Evolutionary conservation across 2,888 invertebrate species (phyloP), one percentile per base, ranked within the genome.

Genomic region (Teleogryllus oceanicus): DNA sequence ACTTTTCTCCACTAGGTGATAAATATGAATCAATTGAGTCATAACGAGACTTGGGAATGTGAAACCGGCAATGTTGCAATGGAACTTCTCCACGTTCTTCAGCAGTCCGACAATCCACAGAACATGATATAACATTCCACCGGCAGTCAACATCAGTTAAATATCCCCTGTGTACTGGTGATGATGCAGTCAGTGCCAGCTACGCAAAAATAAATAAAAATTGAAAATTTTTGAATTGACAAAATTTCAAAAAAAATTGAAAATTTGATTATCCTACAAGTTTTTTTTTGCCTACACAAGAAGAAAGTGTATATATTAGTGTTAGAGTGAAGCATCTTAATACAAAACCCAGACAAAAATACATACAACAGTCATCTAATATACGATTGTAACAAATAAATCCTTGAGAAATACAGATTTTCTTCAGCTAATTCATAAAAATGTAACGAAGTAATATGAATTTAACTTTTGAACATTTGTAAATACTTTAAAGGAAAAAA

Each of bases 21-120:
- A 99, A 90, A 88, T 99, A 99, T 37, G 96, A 97, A 87, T 98
- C 98, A 79, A 99, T 97, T 13, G 98, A 97, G 88, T 98, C 99
- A 87, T 99, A 99, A 82, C 99, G 91, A 2, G 98, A 98, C 88
- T 99, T 99, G 83, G 91, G 91, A 84, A 98, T 96, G 82, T 92
- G 91, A 88, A 95, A 96, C 88, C 93, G 93, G 86, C 94, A 92
- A 78, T 92, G 88, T 79, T 90, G 90, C 18, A 95, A 88, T 11
- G 94, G 93, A 81, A 90, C 90, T 84, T 91, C 88, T 21, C 97
- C 97, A 82, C 96, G 91, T 87, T 99, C 99, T 87, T 97, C 97
- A 81, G 91, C 90, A 5, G 97, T 97, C 83, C 98, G 92, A 86
- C 97, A 97, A 88, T 99, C 99, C 49, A 99, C 98, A 2, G 98